phyloP scores from a whole-genome alignment of 2,888 invertebrate genomes.

The Hirtodrosophila histrioides region DNA sequence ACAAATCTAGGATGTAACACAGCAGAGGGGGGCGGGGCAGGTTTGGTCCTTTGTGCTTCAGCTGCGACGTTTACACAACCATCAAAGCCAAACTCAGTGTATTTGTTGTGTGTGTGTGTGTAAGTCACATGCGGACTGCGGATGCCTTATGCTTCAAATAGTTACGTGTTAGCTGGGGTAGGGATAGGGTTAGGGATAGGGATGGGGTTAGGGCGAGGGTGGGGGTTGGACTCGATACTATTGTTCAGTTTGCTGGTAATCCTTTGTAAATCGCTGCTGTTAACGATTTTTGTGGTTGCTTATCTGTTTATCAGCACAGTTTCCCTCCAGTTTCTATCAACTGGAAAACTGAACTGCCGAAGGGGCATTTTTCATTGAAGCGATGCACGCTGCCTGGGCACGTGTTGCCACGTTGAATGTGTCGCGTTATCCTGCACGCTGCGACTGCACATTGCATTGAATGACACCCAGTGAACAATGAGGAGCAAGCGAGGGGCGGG shows the following conservation, averaged over 20 bases:
- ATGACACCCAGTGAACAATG: conserved; percentile 14
- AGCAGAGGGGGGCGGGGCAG: neutral
- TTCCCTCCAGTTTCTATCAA: neutral
- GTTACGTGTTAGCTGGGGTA: conserved; percentile 52
- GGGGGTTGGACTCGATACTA: neutral
- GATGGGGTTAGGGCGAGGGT: neutral
- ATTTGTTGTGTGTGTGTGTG: conserved; percentile 2
- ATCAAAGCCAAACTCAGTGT: conserved; percentile 5
- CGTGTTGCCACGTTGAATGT: conserved; percentile 45
- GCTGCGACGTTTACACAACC: conserved; percentile 66
- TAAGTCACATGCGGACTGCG: conserved; percentile 68
- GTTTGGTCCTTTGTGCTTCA: conserved; percentile 21
- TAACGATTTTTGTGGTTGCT: conserved; percentile 14
- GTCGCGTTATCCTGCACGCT: conserved; percentile 45
- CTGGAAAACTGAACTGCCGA: neutral
- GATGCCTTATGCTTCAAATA: conserved; percentile 58
- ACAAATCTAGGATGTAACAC: neutral
- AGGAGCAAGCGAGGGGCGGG: too few species aligned
- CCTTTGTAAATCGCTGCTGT: conserved; percentile 15
- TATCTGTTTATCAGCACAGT: neutral
- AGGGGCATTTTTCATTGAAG: too few species aligned
- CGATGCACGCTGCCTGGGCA: conserved; percentile 41
- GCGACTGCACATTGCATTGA: conserved; percentile 58
- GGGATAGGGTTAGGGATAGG: neutral
- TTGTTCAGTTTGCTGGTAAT: neutral